These are phyloP conservation scores for Lepidochitona cinerea DNA, from an alignment of 2,888 invertebrate genomes.

Conservation along the genomic window DNA sequence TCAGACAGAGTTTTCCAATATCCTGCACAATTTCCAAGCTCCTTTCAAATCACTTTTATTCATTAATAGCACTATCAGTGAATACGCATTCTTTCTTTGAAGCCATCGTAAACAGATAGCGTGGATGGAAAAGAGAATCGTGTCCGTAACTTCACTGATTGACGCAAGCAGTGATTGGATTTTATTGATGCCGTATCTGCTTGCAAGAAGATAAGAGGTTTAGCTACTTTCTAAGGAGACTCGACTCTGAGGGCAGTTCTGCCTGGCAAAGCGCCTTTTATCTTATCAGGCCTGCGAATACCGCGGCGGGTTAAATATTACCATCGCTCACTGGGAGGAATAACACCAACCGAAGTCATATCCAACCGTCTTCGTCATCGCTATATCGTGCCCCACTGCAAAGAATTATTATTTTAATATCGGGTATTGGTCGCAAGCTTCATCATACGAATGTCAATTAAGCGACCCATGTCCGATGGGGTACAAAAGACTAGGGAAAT, in stretches of 20 bases:
- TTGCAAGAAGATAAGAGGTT: slow-evolving; percentile 5
- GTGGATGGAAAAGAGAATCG: neutral
- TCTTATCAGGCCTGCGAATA: neutral
- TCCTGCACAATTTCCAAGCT: neutral
- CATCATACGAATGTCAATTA: neutral
- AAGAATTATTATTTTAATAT: slow-evolving; percentile 3
- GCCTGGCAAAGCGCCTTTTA: neutral
- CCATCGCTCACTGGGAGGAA: neutral
- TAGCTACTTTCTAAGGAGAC: neutral
- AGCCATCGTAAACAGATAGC: neutral
- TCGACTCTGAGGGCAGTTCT: neutral
- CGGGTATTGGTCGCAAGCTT: neutral
- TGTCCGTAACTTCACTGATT: neutral
- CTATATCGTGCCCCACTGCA: neutral
- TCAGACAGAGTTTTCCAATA: neutral
- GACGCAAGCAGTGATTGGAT: slow-evolving; percentile 1
- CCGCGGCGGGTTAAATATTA: neutral
- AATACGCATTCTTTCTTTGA: neutral
- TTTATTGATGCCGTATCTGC: slow-evolving; percentile 6
- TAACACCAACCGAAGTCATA: neutral
- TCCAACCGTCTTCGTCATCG: neutral
- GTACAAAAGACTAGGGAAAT: neutral
- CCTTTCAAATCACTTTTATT: neutral
- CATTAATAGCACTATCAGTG: neutral
- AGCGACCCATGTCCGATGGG: neutral